Conservation (phyloP, 2,797 vertebrate genomes). For the Urosaurus nigricauda region DNA sequence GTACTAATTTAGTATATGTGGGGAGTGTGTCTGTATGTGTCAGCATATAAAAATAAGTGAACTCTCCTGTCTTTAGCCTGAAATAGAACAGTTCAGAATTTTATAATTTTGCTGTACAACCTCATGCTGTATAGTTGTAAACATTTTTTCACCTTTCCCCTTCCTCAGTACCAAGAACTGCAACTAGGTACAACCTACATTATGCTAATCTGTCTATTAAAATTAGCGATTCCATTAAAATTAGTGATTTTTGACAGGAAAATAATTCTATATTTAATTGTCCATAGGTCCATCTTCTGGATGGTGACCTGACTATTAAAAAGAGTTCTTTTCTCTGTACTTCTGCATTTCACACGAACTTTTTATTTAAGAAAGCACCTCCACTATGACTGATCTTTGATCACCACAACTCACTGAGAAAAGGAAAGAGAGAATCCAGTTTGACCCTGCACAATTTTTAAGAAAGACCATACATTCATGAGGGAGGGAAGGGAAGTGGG, state of each 20-base stretch:
- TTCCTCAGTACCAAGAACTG: neutral
- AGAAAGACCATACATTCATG: neutral
- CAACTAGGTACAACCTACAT: neutral
- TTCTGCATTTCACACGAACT: neutral
- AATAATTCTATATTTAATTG: neutral
- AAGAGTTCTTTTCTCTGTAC: neutral
- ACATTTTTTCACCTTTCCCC: neutral
- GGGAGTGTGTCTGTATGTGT: neutral
- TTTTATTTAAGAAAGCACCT: neutral
- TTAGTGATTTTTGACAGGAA: neutral
- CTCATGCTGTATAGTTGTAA: neutral
- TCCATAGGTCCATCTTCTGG: neutral
- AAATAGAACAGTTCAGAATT: neutral
- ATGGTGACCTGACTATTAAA: neutral
- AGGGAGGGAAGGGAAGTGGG: neutral
- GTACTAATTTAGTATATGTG: neutral
- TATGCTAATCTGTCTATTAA: neutral
- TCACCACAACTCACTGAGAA: neutral
- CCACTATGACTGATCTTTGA: neutral
- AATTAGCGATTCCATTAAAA: neutral
- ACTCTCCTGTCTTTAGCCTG: neutral
- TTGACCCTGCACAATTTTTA: neutral
- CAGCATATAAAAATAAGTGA: neutral
- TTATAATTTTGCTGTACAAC: neutral
- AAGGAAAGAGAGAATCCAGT: neutral